Evolutionary conservation across 2,113 vertebrate genomes (phyloP), one percentile per base, ranked within the genome.

Genomic region (Pteronura brasiliensis): DNA sequence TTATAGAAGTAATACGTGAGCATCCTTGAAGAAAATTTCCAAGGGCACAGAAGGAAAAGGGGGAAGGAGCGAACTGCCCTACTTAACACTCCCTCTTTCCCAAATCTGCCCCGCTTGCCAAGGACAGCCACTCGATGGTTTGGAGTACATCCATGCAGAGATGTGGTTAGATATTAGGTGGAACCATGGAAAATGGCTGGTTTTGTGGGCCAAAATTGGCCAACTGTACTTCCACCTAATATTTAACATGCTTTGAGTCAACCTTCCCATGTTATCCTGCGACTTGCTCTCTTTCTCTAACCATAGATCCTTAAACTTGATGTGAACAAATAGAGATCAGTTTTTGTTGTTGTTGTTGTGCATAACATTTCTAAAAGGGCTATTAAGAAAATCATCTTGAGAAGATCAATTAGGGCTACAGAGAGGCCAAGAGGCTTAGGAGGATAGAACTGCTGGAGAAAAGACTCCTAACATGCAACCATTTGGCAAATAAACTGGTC

Each of bases 381-480:
- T 49, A 47, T 77, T 92, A 17, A 91, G 95, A 91, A 84, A 92
- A 61, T 88, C 52, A 80, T 84, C 92, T 52, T 20, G 74, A 92
- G 63, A 84, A 34, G 11, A 52, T 57, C 36, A 76, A 92, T 55
- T 42, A 80, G 80, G 29, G 11, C 42, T 79, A 29, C 15, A 85
- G 36, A 77, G 52, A 89, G 17, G 15, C 31, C 25, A 47, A 59
- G 27, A 77, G 39, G 17, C 20, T n/a, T 34, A 6, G 0, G 27
- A 57, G 20, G 12, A 42, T n/a, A 67, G 74, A 87, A 36, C n/a
- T 47, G 21, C 57, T 57, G 29, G 67, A 36, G 90, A 92, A 79
- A 79, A 49, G 9, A 57, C 7, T 90, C 61, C 21, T 29, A 42
- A 59, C 11, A 61, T 92, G n/a, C 55, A 36, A 74, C 7, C 6